phyloP scores from a whole-genome alignment of 2,797 vertebrate species.

The Halcyon leucocephala region DNA sequence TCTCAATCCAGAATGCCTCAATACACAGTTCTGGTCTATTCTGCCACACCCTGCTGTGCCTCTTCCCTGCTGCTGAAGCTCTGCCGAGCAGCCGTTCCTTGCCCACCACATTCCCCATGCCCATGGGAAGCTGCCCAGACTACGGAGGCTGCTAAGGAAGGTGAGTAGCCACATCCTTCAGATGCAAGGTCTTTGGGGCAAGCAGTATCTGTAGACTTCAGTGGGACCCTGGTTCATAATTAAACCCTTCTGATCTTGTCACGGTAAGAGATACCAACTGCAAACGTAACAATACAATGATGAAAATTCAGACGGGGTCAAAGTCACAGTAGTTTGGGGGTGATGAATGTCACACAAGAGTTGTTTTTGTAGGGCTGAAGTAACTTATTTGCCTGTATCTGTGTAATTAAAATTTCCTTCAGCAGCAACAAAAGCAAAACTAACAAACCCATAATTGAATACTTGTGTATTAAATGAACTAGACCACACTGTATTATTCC shows the following conservation, averaged over 20 bases:
- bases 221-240: neutral
- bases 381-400: neutral
- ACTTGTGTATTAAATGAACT: neutral
- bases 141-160: neutral
- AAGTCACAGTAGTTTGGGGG: neutral
- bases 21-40: neutral
- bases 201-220: neutral
- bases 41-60: neutral
- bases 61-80: neutral
- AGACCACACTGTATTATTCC: neutral
- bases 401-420: neutral
- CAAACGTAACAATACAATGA: neutral
- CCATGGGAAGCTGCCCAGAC: neutral
- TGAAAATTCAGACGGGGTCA: neutral
- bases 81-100: neutral
- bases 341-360: neutral
- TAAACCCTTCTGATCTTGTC: neutral
- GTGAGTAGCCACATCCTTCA: neutral
- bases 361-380: neutral
- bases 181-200: neutral
- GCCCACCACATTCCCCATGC: neutral
- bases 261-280: neutral
- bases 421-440: neutral
- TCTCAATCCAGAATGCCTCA: neutral
- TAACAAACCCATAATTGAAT: neutral